phyloP scores from a whole-genome alignment of 1,140 invertebrate species.

The Atta colombica region DNA sequence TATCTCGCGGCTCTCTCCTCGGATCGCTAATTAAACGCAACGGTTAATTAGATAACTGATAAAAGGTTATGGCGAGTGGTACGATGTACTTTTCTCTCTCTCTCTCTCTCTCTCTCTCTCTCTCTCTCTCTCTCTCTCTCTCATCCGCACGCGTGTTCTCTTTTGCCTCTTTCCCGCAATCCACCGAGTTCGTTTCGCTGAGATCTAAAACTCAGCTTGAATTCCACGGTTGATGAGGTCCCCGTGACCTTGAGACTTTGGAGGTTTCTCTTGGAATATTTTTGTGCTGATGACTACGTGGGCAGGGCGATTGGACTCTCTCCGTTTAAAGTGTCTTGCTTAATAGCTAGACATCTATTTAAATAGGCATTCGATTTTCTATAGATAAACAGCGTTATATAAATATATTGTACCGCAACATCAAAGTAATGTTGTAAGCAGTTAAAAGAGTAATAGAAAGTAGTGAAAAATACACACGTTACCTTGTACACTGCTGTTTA shows the following conservation, averaged over 20 bases:
- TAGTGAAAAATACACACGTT: slow-evolving; percentile 1
- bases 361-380: slow-evolving; percentile 38
- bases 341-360: slow-evolving; percentile 23
- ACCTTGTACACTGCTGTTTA: neutral
- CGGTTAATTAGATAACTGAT: slow-evolving; percentile 83
- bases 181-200: slow-evolving; percentile 42
- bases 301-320: slow-evolving; percentile 24
- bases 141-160: slow-evolving; percentile 3
- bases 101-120: too few species aligned
- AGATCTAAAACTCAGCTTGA: slow-evolving; percentile 72
- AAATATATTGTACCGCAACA: slow-evolving; percentile 43
- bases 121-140: neutral
- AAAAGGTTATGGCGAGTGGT: slow-evolving; percentile 75
- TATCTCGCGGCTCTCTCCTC: slow-evolving; percentile 67
- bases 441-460: slow-evolving; percentile 17
- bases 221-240: slow-evolving; percentile 65
- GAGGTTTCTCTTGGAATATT: slow-evolving; percentile 59
- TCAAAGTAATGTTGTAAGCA: slow-evolving; percentile 16
- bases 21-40: slow-evolving; percentile 80
- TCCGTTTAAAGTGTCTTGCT: slow-evolving; percentile 27
- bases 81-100: slow-evolving; percentile 63
- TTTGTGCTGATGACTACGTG: slow-evolving; percentile 34
- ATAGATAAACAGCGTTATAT: slow-evolving; percentile 26
- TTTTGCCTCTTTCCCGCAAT: slow-evolving; percentile 3
- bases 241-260: slow-evolving; percentile 67